Evolutionary conservation across 35 echinoderm and acorn worm genomes (phyloP).

Genomic region (Apostichopus parvimensis): DNA sequence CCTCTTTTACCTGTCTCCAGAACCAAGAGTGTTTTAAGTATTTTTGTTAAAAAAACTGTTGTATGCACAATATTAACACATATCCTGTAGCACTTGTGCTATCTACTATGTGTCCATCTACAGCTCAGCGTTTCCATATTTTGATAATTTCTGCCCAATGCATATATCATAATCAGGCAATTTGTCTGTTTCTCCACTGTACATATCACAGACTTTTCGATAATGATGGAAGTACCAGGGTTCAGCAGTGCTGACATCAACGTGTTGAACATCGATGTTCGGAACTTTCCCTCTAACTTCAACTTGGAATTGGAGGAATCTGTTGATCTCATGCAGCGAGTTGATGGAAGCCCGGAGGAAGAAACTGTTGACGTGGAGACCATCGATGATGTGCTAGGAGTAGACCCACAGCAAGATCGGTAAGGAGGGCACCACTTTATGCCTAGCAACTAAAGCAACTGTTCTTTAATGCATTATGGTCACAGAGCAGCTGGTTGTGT

Average conservation of each 20-base stretch:
- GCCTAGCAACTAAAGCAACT: no score
- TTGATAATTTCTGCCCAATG: no score
- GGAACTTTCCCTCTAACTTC: constrained; percentile 52
- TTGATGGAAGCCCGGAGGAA: not conserved
- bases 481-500: no score
- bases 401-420: not conserved
- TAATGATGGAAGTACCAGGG: constrained; percentile 23
- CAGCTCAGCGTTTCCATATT: no score
- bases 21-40: no score
- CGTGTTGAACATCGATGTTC: constrained; percentile 48
- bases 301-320: constrained; percentile 32
- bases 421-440: not conserved
- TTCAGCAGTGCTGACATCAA: constrained; percentile 14
- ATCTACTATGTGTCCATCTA: no score
- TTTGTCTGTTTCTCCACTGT: not conserved
- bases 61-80: no score
- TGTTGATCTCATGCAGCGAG: constrained; percentile 32
- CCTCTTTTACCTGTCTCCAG: no score
- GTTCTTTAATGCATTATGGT: no score
- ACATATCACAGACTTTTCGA: not conserved
- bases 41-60: no score
- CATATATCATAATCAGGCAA: not conserved
- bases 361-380: constrained; percentile 27
- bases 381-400: not conserved
- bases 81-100: no score